Percentiles rank a stretch among this genome's conserved stretches.
Conservation (phyloP, 1,140 invertebrate species). For the Lycorma delicatula region DNA sequence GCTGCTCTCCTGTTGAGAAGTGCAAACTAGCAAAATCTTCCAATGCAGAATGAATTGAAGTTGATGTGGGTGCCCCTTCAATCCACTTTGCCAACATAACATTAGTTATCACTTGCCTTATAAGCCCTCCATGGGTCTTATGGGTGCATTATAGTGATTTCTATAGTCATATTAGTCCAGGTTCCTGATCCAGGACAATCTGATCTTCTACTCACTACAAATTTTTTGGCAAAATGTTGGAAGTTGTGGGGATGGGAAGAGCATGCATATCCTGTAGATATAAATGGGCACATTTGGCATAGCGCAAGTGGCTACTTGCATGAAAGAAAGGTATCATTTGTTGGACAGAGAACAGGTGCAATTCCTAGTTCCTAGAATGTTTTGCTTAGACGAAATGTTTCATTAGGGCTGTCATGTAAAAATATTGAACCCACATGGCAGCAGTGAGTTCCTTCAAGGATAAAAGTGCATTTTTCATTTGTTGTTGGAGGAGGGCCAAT, state of each 20-base stretch:
- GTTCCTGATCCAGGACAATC: neutral
- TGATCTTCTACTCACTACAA: neutral
- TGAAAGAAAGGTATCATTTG: conserved; percentile 39
- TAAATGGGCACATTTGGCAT: conserved; percentile 14
- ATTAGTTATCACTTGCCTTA: neutral
- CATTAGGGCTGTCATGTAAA: conserved; percentile 36
- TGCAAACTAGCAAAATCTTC: too few relatives aligned
- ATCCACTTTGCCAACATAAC: neutral
- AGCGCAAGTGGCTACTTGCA: conserved; percentile 30
- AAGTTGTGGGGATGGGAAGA: neutral
- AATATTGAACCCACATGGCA: too few relatives aligned
- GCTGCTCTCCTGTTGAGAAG: too few relatives aligned
- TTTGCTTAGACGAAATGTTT: conserved; percentile 37
- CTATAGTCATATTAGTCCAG: neutral
- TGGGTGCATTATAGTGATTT: neutral
- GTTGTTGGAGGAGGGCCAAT: neutral
- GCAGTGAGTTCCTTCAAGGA: neutral
- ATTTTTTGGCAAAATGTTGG: neutral
- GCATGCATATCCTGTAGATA: conserved; percentile 16
- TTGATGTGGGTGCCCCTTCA: too few relatives aligned
- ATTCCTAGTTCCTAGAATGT: conserved; percentile 31
- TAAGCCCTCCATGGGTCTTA: neutral
- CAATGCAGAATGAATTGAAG: too few relatives aligned
- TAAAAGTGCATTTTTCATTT: neutral
- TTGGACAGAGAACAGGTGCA: conserved; percentile 32